Evolutionary conservation across 1,140 invertebrate genomes (phyloP).

Genomic region (Drosophila sucinea): DNA sequence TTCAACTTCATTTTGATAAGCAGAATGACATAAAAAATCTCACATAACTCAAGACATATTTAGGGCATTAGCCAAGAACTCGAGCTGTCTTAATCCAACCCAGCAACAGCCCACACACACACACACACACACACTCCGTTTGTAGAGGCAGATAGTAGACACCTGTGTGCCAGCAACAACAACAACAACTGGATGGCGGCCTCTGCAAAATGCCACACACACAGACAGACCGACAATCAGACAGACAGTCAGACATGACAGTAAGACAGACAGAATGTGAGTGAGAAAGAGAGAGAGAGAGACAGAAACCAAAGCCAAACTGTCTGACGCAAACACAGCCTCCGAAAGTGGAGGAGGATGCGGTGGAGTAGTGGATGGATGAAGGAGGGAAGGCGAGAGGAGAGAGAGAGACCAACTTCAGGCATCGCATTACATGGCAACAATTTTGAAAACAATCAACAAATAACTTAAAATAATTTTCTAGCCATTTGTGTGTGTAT

Average conservation of each 20-base stretch:
- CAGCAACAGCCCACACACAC: constrained; percentile 8
- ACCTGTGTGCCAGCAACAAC: constrained; percentile 12
- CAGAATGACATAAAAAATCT: constrained; percentile 10
- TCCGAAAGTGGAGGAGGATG: constrained; percentile 13
- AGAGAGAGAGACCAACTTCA: constrained; percentile 11
- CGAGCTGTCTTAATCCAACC: constrained; percentile 8
- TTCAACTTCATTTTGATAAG: constrained; percentile 3
- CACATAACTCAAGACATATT: constrained; percentile 12
- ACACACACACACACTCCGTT: neutral
- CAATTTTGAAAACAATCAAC: constrained; percentile 61
- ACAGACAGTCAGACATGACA: constrained; percentile 1
- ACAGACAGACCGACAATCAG: neutral
- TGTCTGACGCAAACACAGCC: neutral
- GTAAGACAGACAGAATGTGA: neutral
- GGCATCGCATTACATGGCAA: constrained; percentile 65
- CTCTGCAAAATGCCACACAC: constrained; percentile 19
- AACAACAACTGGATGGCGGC: constrained; percentile 7
- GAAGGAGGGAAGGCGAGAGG: neutral
- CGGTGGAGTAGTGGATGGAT: neutral
- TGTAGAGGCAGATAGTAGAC: constrained; percentile 5
- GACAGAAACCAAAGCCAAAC: constrained; percentile 9
- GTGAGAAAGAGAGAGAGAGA: neutral
- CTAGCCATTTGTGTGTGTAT: constrained; percentile 43
- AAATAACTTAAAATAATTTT: constrained; percentile 56
- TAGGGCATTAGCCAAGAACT: constrained; percentile 13